A percentile compares a stretch with the other conserved stretches of the same genome.
Conservation (phyloP, 2,797 vertebrate genomes). For the Cephalopachus bancanus region DNA sequence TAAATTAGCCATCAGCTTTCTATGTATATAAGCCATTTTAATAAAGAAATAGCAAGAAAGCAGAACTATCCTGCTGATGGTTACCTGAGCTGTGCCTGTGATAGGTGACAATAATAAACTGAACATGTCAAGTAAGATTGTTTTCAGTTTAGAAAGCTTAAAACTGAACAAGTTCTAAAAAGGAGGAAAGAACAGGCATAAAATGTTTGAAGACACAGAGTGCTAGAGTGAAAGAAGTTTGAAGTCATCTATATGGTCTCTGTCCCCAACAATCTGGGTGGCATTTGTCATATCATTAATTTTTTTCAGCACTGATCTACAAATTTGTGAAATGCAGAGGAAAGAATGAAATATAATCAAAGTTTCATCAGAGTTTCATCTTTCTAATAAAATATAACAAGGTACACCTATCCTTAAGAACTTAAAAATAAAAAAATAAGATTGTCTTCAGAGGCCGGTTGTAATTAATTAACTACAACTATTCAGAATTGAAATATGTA, state of each 20-base stretch:
- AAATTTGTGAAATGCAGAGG: not conserved
- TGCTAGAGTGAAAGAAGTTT: not conserved
- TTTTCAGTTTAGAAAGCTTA: not conserved
- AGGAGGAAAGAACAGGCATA: not conserved
- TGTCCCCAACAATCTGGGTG: not conserved
- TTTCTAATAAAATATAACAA: slow-evolving; percentile 50
- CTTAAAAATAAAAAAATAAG: slow-evolving; percentile 26
- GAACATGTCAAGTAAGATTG: not conserved
- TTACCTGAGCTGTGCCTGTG: not conserved
- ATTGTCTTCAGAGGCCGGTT: not conserved
- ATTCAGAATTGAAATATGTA: slow-evolving; percentile 18
- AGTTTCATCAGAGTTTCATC: not conserved
- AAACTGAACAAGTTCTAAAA: not conserved
- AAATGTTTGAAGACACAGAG: not conserved
- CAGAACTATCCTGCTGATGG: not conserved
- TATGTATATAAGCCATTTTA: not conserved
- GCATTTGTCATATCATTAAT: not conserved
- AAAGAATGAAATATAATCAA: not conserved
- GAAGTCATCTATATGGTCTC: not conserved
- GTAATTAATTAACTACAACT: slow-evolving; percentile 1
- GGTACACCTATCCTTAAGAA: not conserved
- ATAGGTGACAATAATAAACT: not conserved
- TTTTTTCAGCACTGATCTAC: not conserved
- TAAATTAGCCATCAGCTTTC: not conserved
- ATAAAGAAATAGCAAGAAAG: not conserved